A percentile compares a stretch with the other conserved stretches of the same genome.
These are phyloP conservation scores for Yoshiicerus persimilis DNA, from an alignment of 1,140 invertebrate species.

Conservation along the genomic window DNA sequence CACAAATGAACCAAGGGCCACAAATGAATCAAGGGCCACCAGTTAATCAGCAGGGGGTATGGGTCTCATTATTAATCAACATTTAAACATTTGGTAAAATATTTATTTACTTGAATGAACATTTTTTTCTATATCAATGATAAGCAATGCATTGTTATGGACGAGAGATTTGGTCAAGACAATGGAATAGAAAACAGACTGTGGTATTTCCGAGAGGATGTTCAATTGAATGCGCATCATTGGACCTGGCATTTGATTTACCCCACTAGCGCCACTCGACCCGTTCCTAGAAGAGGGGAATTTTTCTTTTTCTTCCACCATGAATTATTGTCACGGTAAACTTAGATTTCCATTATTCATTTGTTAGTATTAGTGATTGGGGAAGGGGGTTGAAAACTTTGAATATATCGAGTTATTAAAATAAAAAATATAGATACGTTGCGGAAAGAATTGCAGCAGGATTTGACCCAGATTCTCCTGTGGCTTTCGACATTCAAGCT, in stretches of 20 bases:
- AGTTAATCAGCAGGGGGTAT: no score
- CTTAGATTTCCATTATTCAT: not conserved
- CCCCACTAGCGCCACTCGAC: not conserved
- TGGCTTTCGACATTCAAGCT: not conserved
- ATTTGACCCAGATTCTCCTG: not conserved
- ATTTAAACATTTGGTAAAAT: no score
- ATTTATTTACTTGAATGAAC: no score
- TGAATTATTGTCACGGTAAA: not conserved
- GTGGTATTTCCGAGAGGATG: not conserved
- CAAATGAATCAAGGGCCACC: no score
- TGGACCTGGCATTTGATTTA: not conserved
- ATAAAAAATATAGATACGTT: not conserved
- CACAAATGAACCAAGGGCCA: no score
- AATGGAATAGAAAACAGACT: not conserved
- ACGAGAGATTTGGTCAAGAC: not conserved
- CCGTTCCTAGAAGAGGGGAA: not conserved
- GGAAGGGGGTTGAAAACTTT: no score
- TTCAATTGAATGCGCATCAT: not conserved
- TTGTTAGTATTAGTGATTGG: no score
- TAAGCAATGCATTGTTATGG: not conserved
- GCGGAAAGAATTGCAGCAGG: not conserved
- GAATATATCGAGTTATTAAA: no score
- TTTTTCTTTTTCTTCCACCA: not conserved
- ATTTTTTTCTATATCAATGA: no score
- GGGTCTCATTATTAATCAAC: no score